phyloP scores from a whole-genome alignment of 2,113 vertebrate species.

The Centropus unirufus region DNA sequence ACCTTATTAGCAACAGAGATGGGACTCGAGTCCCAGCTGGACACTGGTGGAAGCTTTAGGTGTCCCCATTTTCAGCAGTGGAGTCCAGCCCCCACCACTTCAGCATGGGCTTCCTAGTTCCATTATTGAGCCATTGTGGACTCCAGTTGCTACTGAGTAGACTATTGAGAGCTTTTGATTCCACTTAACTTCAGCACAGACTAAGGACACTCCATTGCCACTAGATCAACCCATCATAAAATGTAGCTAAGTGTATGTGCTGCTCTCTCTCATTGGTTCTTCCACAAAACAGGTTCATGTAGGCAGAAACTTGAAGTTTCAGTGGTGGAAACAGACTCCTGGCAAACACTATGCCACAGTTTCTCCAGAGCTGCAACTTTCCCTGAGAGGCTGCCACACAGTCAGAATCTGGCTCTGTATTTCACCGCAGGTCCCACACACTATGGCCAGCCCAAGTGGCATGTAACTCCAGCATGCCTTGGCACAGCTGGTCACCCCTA shows the following conservation, averaged over 20 bases:
- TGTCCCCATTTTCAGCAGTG: background rate
- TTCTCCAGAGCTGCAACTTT: background rate
- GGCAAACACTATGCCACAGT: background rate
- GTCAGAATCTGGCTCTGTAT: background rate
- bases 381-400: fast-evolving
- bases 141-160: background rate
- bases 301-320: background rate
- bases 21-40: background rate
- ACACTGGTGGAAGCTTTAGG: background rate
- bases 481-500: background rate
- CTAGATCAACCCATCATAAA: background rate
- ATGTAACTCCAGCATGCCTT: background rate
- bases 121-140: fast-evolving
- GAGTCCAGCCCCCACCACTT: background rate
- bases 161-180: background rate
- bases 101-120: background rate
- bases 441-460: background rate
- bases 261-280: background rate
- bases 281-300: background rate
- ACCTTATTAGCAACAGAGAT: background rate
- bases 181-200: background rate
- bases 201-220: background rate
- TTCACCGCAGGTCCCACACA: background rate
- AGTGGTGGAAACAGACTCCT: background rate
- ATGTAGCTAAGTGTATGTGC: background rate